Base-by-base conservation (phyloP, 2,113 vertebrate genomes). In the Micronycteris hirsuta region DNA sequence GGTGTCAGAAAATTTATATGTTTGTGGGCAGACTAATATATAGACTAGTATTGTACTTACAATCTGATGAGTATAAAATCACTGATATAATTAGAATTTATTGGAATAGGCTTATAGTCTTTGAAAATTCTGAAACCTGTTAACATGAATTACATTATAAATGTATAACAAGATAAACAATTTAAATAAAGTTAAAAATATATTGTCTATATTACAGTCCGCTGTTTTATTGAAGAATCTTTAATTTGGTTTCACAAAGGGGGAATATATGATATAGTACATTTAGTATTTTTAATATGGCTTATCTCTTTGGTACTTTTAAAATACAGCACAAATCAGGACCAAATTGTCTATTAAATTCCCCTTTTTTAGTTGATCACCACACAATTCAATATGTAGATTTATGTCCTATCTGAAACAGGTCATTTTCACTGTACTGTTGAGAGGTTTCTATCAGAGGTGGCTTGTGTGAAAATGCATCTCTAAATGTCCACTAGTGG, bases 71-170 rank as follows among this genome's bases (percentile, higher is more conserved):
- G 61, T 68, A 65, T 85, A 67, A 95, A 89, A 77, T 92, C 83
- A 92, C 3, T 89, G 47, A 68, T 76, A 80, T 73, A 77, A 86
- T 86, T 93, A 13, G 63, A 97, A 92, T 81, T 92, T 58, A 95
- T 56, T 68, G 58, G 31, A 95, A 73, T 89, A 89, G n/a, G 33
- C 11, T 91, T 94, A 65, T 43, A 96, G 38, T 22, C 58, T 95
- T 90, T 52, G 45, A 94, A 84, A 88, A 85, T 76, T 91, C 68
- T 89, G 56, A 19, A 36, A 65, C 33, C 93, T 96, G 19, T 56
- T 86, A 68, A 92, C 20, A 65, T 54, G 70, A 92, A 68, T 89
- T 73, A 86, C 15, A 83, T 82, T 88, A 71, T 82, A 86, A 87
- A 65, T 81, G 7, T 71, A 2, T 76, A 38, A 33, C 56, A 80